Percentiles rank a stretch among this genome's conserved stretches.
These are phyloP conservation scores for Gobius niger DNA, from an alignment of 2,113 vertebrate species.

Conservation along the genomic window DNA sequence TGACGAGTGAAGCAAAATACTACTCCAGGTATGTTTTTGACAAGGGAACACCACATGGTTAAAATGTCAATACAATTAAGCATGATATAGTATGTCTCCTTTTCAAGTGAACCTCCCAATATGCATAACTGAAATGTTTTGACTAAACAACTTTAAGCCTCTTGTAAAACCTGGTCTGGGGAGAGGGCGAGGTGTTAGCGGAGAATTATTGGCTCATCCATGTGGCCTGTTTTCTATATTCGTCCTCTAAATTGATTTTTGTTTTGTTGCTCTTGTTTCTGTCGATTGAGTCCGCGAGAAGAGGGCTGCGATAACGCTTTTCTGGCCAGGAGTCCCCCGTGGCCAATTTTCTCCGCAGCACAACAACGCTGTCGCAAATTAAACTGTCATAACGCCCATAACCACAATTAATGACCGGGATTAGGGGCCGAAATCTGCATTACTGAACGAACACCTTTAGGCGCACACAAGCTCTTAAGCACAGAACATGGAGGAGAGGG, in stretches of 20 bases:
- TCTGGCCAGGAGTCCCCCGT: constrained; percentile 61
- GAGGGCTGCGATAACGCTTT: constrained; percentile 53
- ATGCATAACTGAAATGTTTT: constrained; percentile 53
- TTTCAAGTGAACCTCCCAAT: not conserved
- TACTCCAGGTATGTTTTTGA: too few relatives aligned
- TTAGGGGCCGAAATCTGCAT: constrained; percentile 71
- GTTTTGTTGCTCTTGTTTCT: constrained; percentile 63
- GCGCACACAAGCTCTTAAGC: constrained; percentile 52
- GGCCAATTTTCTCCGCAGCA: constrained; percentile 68
- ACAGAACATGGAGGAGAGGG: constrained; percentile 21
- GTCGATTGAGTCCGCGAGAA: constrained; percentile 61
- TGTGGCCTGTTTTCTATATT: constrained; percentile 64
- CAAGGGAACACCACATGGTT: too few relatives aligned
- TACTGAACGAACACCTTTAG: constrained; percentile 67
- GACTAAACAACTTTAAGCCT: constrained; percentile 44
- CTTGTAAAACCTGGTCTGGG: constrained; percentile 44
- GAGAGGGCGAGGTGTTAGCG: constrained; percentile 43
- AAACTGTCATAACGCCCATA: constrained; percentile 74
- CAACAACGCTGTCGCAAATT: constrained; percentile 71
- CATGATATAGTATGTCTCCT: too few relatives aligned
- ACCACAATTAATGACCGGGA: constrained; percentile 74
- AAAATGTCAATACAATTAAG: too few relatives aligned
- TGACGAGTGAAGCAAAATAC: too few relatives aligned
- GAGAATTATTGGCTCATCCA: constrained; percentile 54
- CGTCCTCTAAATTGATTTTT: constrained; percentile 74